These are phyloP conservation scores for Eupeodes luniger DNA, from an alignment of 2,888 invertebrate genomes.

Conservation along the genomic window DNA sequence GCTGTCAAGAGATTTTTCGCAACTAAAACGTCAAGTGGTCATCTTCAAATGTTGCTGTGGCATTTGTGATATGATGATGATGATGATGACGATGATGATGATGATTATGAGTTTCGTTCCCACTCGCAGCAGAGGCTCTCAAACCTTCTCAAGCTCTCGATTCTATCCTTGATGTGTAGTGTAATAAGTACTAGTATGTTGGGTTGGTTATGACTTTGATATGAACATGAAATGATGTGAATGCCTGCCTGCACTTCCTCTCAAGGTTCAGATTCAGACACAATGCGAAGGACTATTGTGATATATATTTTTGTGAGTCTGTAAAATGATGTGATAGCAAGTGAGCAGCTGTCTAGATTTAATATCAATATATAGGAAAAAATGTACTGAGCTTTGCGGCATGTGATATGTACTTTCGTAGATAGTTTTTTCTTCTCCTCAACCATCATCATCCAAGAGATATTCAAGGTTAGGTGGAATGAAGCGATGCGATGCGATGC, in stretches of 20 bases:
- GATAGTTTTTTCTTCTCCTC: neutral
- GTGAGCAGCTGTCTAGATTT: conserved; percentile 32
- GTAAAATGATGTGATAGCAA: neutral
- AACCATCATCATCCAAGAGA: neutral
- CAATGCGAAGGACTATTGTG: conserved; percentile 38
- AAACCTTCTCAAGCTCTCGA: conserved; percentile 13
- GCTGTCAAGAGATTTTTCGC: conserved; percentile 17
- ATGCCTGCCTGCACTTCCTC: conserved; percentile 14
- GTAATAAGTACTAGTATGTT: neutral
- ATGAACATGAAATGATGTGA: neutral
- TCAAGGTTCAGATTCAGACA: conserved; percentile 26
- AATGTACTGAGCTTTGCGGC: neutral
- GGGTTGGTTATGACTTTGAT: conserved; percentile 21
- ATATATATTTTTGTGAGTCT: neutral
- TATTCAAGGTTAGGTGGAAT: conserved; percentile 25
- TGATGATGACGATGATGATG: neutral
- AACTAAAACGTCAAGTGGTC: conserved; percentile 37
- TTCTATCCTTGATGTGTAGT: conserved; percentile 22
- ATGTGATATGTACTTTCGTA: neutral
- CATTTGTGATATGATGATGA: neutral
- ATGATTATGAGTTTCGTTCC: conserved; percentile 25
- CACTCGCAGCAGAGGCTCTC: neutral
- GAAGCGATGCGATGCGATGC: conserved; percentile 23
- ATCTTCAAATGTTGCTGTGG: conserved; percentile 33
- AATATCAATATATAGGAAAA: neutral